Base-by-base conservation (phyloP, 2,113 vertebrate genomes). In the Pomatostomus ruficeps region DNA sequence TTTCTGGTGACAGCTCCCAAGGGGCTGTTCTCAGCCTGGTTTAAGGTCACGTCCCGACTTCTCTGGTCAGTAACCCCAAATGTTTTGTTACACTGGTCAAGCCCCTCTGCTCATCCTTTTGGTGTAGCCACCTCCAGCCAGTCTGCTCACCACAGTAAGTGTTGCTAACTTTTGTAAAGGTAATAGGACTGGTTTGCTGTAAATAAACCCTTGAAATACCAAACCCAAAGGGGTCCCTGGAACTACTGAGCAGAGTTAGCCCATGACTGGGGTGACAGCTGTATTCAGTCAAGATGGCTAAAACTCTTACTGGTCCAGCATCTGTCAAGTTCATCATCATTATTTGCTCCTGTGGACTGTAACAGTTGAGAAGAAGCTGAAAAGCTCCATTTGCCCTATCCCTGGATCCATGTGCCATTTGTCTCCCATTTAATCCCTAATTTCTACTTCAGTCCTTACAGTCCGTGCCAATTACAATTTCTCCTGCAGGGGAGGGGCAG, bases 391-490 rank as follows among this genome's bases (percentile, higher is more conserved):
- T 75, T 75, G 35, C 51, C 76, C 59, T 77, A 6, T 91, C 12
- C 35, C 15, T 6, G 8, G 7, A 51, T 82, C 66, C 54, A 4
- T 13, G 19, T 72, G 46, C 55, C 76, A 8, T 63, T 77, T 66
- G 35, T 35, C 58, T 88, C 85, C 78, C 40, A 46, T 85, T 93
- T 88, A 55, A 86, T 80, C 51, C 55, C 48, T 45, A 40, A 66
- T 89, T 95, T 95, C 68, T 87, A 26, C 26, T 38, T 75, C 10
- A 65, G 31, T 81, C 61, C 66, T 94, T 49, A 35, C 38, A 57
- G 54, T 72, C 58, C 58, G 51, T 91, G 62, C 91, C 91, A 85
- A 80, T 96, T 88, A 88, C 61, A 35, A 23, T 91, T 81, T 78
- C 68, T 77, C 45, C 71, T 26, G 19, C 49, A 58, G 61, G 79